These are phyloP conservation scores for Oceanodroma tethys DNA, from an alignment of 2,113 vertebrate genomes.

Conservation along the genomic window DNA sequence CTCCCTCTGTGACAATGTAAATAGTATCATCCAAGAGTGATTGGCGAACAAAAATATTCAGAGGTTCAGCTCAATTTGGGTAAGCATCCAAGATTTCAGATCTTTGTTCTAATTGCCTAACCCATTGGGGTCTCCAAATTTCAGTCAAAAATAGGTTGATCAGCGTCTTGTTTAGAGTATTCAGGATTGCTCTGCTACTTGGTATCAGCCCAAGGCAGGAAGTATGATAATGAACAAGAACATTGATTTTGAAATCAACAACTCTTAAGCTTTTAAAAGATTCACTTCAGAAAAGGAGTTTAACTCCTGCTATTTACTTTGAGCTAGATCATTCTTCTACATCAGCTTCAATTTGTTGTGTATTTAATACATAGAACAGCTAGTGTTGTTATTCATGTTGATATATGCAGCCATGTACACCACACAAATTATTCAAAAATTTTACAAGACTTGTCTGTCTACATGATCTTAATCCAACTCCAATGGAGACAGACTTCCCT, in stretches of 20 bases:
- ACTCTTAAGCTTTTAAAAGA: not conserved
- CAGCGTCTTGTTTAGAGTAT: not conserved
- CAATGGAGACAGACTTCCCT: not conserved
- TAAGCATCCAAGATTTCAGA: not conserved
- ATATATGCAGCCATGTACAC: not conserved
- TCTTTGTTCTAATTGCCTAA: not conserved
- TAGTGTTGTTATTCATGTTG: not conserved
- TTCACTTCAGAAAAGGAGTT: not conserved
- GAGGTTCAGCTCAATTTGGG: not conserved
- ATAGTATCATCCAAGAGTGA: not conserved
- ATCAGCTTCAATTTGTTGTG: not conserved
- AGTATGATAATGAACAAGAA: not conserved
- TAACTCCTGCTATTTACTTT: not conserved
- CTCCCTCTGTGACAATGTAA: slow-evolving; percentile 1
- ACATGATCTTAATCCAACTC: not conserved
- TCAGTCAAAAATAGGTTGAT: not conserved
- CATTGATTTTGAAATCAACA: not conserved
- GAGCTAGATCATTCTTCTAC: not conserved
- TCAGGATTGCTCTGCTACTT: not conserved
- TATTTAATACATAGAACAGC: not conserved
- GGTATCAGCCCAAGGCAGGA: not conserved
- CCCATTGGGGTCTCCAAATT: not conserved
- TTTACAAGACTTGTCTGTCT: not conserved
- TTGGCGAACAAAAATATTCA: not conserved
- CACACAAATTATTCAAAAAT: not conserved